Evolutionary conservation across 2,888 invertebrate genomes (phyloP).

Genomic region (Eupithecia subumbrata): DNA sequence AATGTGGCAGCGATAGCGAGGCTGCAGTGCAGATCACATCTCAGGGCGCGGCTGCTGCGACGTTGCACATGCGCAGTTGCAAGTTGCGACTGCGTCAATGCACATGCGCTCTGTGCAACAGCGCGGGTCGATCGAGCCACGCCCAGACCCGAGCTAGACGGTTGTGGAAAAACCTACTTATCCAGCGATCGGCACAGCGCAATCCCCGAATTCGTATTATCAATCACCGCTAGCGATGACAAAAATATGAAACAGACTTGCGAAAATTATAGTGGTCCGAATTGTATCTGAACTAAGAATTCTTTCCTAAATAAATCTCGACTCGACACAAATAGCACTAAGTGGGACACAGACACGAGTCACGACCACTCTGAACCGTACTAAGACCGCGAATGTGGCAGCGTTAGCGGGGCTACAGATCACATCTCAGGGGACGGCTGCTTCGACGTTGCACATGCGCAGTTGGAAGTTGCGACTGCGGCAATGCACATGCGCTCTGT

Average conservation of each 20-base stretch:
- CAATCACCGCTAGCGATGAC: background rate
- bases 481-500: constrained; percentile 21
- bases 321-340: background rate
- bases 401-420: background rate
- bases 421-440: background rate
- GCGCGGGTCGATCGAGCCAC: background rate
- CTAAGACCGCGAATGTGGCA: background rate
- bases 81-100: constrained; percentile 11
- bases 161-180: background rate
- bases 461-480: constrained; percentile 10
- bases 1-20: too few relatives aligned
- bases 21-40: too few relatives aligned
- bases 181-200: background rate
- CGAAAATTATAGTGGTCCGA: background rate
- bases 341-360: background rate
- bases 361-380: background rate
- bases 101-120: constrained; percentile 24
- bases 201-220: background rate
- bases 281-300: too few relatives aligned
- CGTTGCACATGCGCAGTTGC: constrained; percentile 23
- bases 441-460: constrained; percentile 25
- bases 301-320: too few relatives aligned
- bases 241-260: background rate
- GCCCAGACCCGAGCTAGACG: background rate
- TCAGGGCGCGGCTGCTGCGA: constrained; percentile 2